Evolutionary conservation across 2,113 vertebrate species (phyloP), one percentile per base, ranked within the genome.

Genomic region (Triplophysa siluroides): DNA sequence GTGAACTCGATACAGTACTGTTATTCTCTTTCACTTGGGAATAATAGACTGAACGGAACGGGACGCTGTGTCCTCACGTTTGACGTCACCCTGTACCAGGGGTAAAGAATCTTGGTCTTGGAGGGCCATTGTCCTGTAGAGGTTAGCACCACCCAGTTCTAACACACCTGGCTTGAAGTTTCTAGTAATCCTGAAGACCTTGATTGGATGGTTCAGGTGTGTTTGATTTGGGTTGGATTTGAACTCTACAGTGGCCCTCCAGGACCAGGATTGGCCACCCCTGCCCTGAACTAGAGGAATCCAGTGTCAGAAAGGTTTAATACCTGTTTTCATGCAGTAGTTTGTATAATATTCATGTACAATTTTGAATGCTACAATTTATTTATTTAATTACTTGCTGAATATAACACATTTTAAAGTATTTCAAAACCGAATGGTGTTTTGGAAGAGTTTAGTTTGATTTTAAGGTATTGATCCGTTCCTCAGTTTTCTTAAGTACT

Each of bases 1-100:
- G 66, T 69, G 54, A 65, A 26, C 70, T 29, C 80, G 67, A 29
- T 45, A 62, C 19, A 68, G 76, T 75, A 26, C 69, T 54, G 54
- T 54, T 24, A 47, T 78, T 78, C 72, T 86, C 65, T 84, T 43
- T 89, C 45, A 19, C 63, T n/a, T n/a, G 79, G n/a, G 76, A 81
- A 78, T 81, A 61, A 77, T 75, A 84, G 66, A 80, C 54, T 86
- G 24, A 81, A 89, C 83, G 67, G 83, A 87, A 78, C 29, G 19
- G 84, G 24, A 26, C 23, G 71, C 83, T 56, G 26, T 23, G 23
- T 73, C 33, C 33, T 60, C 71, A 43, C 8, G 54, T 43, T 73
- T 41, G 54, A 72, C 33, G 41, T 60, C 12, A 60, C 71, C 38
- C 52, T 38, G 7, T 56, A 38, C 33, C 33, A 38, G 33, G 33